Evolutionary conservation across 2,888 invertebrate genomes (phyloP), one percentile per base, ranked within the genome.

Genomic region (Chloromyia formosa): DNA sequence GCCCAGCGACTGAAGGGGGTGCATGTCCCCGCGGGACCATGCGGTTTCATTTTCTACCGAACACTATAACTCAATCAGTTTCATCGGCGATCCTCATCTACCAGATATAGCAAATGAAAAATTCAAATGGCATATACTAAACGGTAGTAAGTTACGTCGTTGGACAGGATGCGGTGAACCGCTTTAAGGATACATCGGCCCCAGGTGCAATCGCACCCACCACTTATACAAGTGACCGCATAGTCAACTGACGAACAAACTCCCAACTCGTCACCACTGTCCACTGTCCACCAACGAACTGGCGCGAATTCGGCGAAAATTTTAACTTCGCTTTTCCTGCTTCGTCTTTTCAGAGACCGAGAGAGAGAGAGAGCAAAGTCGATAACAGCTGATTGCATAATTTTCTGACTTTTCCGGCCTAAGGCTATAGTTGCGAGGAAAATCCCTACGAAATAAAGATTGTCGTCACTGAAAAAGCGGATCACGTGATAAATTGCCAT

Each of bases 331-430:
- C n/a, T 49, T 64, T 40, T 64, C 40, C 42, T 42, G 12, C 27
- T 18, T 45, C 66, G 49, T 68, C 23, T 56, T 56, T 71, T 56
- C 56, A 56, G 71, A 2, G 27, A 7, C 27, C 27, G 27, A 7
- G 7, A 35, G 27, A 35, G 27, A 35, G 27, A 35, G 27, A 7
- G 7, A 56, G 18, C n/a, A 58, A 23, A 58, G 27, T 58, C 71
- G 58, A 71, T 71, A 71, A 58, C 71, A 71, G 71, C 71, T 71
- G 71, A 71, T 71, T 71, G 71, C 71, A 71, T 71, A 71, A 71
- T 71, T 71, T 45, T 12, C 53, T 10, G 40, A 42, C n/a, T 71
- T 66, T 71, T 71, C 56, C 58, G 71, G 58, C 22, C 45, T 45
- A 56, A 71, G 56, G 56, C 56, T 40, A 35, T 12, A 10, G 18